A percentile compares a stretch with the other conserved stretches of the same genome.
phyloP scores from a whole-genome alignment of 2,797 vertebrate genomes.

The Trichosurus vulpecula region DNA sequence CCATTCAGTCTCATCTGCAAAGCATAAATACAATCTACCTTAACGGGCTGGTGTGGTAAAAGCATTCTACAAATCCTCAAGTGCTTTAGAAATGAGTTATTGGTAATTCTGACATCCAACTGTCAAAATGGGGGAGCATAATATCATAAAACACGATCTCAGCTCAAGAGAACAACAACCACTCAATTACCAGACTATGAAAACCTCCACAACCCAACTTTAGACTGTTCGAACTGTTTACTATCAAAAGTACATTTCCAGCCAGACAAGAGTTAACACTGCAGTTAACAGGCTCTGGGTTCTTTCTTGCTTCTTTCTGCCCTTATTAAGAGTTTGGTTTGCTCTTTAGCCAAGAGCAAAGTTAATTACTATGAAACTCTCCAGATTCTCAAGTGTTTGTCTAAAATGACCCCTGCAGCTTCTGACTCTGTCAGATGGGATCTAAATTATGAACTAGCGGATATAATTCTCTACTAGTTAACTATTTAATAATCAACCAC shows the following conservation, averaged over 20 bases:
- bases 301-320: background rate
- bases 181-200: background rate
- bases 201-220: constrained; percentile 5
- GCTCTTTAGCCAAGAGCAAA: constrained; percentile 42
- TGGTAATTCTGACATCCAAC: constrained; percentile 24
- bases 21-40: background rate
- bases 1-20: background rate
- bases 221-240: constrained; percentile 7
- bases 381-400: constrained; percentile 43
- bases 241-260: background rate
- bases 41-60: background rate
- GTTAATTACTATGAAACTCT: constrained; percentile 50
- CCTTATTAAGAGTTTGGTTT: constrained; percentile 20
- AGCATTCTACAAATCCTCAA: background rate
- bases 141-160: constrained; percentile 30
- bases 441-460: constrained; percentile 58
- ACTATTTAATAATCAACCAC: constrained; percentile 4
- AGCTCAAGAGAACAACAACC: background rate
- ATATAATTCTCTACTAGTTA: constrained; percentile 26
- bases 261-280: background rate
- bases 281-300: background rate
- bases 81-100: background rate
- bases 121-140: background rate
- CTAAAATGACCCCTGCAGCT: constrained; percentile 33
- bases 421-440: constrained; percentile 31